These are phyloP conservation scores for Cheilosia urbana DNA, from an alignment of 2,888 invertebrate species.

Conservation along the genomic window DNA sequence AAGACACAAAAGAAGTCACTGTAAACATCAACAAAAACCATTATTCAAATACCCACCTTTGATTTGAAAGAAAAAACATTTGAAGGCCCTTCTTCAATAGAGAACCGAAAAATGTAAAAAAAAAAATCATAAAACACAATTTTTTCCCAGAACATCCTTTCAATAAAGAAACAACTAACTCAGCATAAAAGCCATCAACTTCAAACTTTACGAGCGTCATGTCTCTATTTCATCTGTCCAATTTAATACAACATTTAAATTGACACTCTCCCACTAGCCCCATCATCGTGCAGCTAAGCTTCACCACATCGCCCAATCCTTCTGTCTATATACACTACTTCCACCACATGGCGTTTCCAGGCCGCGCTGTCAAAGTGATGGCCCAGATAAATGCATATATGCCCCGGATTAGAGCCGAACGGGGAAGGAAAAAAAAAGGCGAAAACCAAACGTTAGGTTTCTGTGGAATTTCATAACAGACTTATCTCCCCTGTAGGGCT, in stretches of 20 bases:
- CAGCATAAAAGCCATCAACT: slow-evolving; percentile 6
- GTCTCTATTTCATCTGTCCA: slow-evolving; percentile 26
- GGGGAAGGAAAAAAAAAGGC: not conserved
- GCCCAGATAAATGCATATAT: slow-evolving; percentile 50
- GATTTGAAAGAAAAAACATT: no score
- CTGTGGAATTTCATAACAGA: slow-evolving; percentile 55
- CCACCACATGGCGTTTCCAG: slow-evolving; percentile 19
- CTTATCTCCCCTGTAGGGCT: slow-evolving; percentile 68
- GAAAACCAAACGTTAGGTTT: slow-evolving; percentile 26
- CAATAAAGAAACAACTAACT: not conserved
- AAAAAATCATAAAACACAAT: no score
- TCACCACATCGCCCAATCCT: slow-evolving; percentile 31
- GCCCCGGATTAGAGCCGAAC: slow-evolving; percentile 28
- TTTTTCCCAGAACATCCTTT: no score
- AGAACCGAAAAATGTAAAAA: no score
- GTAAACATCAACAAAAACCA: no score
- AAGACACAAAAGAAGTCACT: no score
- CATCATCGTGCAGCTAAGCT: slow-evolving; percentile 21
- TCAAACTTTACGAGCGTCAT: not conserved
- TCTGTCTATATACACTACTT: slow-evolving; percentile 11
- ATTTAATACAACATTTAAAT: slow-evolving; percentile 19
- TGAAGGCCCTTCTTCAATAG: no score
- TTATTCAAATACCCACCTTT: no score
- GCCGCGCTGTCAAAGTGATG: slow-evolving; percentile 52
- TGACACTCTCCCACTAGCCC: slow-evolving; percentile 13